Conservation (phyloP, 2,888 invertebrate species). For the Ctenicera cuprea region DNA sequence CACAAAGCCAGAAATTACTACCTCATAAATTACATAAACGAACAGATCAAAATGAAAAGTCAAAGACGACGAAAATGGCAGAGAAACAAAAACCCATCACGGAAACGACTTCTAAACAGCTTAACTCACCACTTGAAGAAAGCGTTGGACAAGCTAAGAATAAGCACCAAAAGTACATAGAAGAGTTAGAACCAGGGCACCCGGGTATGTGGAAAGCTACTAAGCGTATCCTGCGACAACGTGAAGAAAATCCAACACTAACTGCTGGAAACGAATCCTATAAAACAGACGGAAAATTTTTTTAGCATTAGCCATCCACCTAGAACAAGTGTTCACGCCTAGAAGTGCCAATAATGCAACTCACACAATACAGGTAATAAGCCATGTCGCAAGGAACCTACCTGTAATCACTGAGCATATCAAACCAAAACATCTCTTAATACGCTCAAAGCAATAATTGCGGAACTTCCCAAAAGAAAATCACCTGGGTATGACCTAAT, state of each 20-base stretch:
- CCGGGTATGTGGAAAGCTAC: not conserved
- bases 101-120: slow-evolving; percentile 19
- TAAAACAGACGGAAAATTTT: no score
- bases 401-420: slow-evolving; percentile 18
- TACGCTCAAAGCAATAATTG: slow-evolving; percentile 10
- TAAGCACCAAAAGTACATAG: slow-evolving; percentile 14
- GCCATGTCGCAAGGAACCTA: slow-evolving; percentile 16
- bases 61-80: slow-evolving; percentile 18
- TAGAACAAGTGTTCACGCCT: slow-evolving; percentile 16
- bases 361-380: not conserved
- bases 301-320: no score
- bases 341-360: slow-evolving; percentile 12
- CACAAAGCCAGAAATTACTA: not conserved
- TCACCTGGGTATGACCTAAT: slow-evolving; percentile 21
- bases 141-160: slow-evolving; percentile 22
- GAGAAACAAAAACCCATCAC: slow-evolving; percentile 14
- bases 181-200: slow-evolving; percentile 2
- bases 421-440: slow-evolving; percentile 18
- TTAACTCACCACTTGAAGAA: slow-evolving; percentile 16
- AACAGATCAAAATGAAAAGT: slow-evolving; percentile 28
- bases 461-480: not conserved
- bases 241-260: slow-evolving; percentile 19
- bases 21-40: not conserved
- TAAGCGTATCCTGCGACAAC: slow-evolving; percentile 19
- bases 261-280: slow-evolving; percentile 14